These are phyloP conservation scores for Pagetopsis macropterus DNA, from an alignment of 2,797 vertebrate species.

Conservation along the genomic window DNA sequence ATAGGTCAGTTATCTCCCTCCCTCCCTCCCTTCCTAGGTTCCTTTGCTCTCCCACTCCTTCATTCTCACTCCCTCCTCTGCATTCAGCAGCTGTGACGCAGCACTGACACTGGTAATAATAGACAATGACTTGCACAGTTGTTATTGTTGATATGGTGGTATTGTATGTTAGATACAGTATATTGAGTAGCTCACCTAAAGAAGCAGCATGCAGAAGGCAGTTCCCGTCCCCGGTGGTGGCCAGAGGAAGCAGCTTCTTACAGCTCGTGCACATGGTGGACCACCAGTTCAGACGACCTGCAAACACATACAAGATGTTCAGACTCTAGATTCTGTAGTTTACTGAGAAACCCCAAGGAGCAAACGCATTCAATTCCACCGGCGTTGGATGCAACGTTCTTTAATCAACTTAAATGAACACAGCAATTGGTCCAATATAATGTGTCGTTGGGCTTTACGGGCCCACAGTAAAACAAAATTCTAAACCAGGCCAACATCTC, in stretches of 20 bases:
- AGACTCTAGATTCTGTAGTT: background rate
- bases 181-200: slow-evolving; percentile 84
- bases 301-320: slow-evolving; percentile 28
- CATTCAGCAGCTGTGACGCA: slow-evolving; percentile 32
- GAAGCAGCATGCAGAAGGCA: slow-evolving; percentile 98
- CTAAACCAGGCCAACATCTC: background rate
- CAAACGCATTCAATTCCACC: background rate
- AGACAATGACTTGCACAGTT: background rate
- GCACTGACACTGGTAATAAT: background rate
- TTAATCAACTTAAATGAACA: background rate
- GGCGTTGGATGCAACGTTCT: background rate
- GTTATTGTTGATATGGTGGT: background rate
- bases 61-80: background rate
- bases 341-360: background rate
- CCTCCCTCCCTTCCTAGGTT: background rate
- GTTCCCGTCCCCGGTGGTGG: slow-evolving; percentile 98
- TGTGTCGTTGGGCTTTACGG: background rate
- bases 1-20: slow-evolving; percentile 30
- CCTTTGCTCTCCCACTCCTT: background rate
- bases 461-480: background rate
- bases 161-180: background rate
- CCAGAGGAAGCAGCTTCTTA: slow-evolving; percentile 96
- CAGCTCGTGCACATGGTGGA: slow-evolving; percentile 96
- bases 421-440: background rate
- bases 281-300: slow-evolving; percentile 99